phyloP scores from a whole-genome alignment of 1,140 invertebrate genomes.

The Seison nebaliae region DNA sequence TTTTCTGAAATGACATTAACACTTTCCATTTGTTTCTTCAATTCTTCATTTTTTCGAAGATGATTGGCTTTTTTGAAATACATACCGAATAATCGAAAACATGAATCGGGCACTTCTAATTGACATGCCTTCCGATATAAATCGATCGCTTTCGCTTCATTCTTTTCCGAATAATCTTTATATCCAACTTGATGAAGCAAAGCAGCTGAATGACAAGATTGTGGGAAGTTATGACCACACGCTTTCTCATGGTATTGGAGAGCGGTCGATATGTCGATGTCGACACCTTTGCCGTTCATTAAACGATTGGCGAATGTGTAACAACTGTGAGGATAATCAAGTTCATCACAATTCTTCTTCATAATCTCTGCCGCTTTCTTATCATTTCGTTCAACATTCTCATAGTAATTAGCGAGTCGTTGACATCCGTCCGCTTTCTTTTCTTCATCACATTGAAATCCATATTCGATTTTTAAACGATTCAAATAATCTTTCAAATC shows the following conservation, averaged over 20 bases:
- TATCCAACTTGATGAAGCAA: slow-evolving; percentile 5
- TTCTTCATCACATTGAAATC: slow-evolving; percentile 10
- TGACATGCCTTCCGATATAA: slow-evolving; percentile 7
- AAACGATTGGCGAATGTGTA: slow-evolving; percentile 3
- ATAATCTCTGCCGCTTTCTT: slow-evolving; percentile 6
- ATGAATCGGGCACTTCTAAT: slow-evolving; percentile 4
- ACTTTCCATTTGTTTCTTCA: too few species aligned
- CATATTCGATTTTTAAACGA: slow-evolving; percentile 10
- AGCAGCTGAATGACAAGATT: slow-evolving; percentile 5
- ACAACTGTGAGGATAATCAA: slow-evolving; percentile 7
- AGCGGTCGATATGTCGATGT: neutral
- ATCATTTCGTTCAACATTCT: slow-evolving; percentile 3
- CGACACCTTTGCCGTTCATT: slow-evolving; percentile 5
- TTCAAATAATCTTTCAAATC: slow-evolving; percentile 12
- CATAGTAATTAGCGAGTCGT: slow-evolving; percentile 10
- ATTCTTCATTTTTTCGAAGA: slow-evolving; percentile 10
- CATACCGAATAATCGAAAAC: slow-evolving; percentile 9
- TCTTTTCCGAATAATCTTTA: slow-evolving; percentile 1
- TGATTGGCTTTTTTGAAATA: slow-evolving; percentile 3
- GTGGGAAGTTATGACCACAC: slow-evolving; percentile 3
- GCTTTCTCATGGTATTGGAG: neutral
- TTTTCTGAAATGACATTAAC: slow-evolving; percentile 4
- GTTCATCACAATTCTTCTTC: slow-evolving; percentile 12
- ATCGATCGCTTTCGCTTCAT: neutral
- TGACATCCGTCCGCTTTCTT: slow-evolving; percentile 9